These are phyloP conservation scores for Achroia grisella DNA, from an alignment of 1,140 invertebrate species.

Conservation along the genomic window DNA sequence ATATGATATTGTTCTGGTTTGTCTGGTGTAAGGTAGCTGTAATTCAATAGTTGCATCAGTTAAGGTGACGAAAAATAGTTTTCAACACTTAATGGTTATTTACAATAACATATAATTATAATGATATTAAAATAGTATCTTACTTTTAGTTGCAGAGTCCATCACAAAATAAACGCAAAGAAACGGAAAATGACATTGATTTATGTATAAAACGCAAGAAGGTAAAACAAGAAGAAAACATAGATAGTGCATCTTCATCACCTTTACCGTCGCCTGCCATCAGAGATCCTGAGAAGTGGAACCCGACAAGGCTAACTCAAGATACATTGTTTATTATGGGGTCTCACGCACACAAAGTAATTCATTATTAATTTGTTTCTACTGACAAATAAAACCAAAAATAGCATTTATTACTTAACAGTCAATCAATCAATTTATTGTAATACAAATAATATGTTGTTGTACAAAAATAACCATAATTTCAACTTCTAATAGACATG, in stretches of 20 bases:
- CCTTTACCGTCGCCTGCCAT: constrained; percentile 43
- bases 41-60: no score
- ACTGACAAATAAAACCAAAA: no score
- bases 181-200: constrained; percentile 77
- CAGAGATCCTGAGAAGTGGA: constrained; percentile 78
- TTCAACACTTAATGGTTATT: neutral
- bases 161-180: constrained; percentile 76
- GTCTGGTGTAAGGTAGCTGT: no score
- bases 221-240: constrained; percentile 55
- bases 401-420: no score
- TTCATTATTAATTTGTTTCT: no score
- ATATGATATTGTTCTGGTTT: no score
- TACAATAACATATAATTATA: constrained; percentile 5
- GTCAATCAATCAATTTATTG: no score
- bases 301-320: constrained; percentile 79
- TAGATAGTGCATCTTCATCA: constrained; percentile 39
- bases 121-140: constrained; percentile 5
- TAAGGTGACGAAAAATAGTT: no score
- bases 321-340: constrained; percentile 88
- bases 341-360: constrained; percentile 82
- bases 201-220: constrained; percentile 62
- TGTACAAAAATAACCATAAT: no score
- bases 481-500: no score
- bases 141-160: constrained; percentile 63
- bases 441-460: no score